Base-by-base conservation (phyloP, 2,113 vertebrate genomes). In the Cyanoramphus novaezelandiae region DNA sequence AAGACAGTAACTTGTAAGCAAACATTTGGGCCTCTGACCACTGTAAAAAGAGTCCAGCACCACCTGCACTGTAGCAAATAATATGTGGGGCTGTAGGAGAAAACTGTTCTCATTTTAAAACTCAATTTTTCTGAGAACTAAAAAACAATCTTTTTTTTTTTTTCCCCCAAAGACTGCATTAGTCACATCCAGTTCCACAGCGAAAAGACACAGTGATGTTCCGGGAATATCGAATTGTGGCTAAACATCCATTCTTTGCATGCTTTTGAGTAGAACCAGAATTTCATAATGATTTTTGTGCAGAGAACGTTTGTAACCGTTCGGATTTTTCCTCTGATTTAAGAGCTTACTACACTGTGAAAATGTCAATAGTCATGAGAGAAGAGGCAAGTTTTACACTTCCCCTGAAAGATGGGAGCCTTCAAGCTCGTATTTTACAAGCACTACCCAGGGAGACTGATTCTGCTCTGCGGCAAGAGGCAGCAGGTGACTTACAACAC, bases 261-360 rank as follows among this genome's bases (percentile, higher is more conserved):
- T 6, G 29, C 39, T 52, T 93, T 80, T 68, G 88, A 91, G 81
- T 13, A 64, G 52, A 93, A 92, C 39, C 50, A 68, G 60, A 88
- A 93, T 81, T 91, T 55, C 86, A 89, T 57, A 64, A 69, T 88
- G 70, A 90, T 41, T 93, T 94, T 80, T 88, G 70, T 69, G 47
- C 82, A 88, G 71, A 90, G 59, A 86, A 86, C 3, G 6, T 62
- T 60, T 93, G 78, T 85, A 93, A 52, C 63, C 80, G 52, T 83
- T 84, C 62, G 62, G 84, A 86, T 85, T 92, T 79, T 65, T 47
- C 74, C 69, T 84, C 80, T 96, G 94, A 92, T 96, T 97, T 92
- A 96, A 91, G 91, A 65, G 83, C 47, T 79, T 62, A 91, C 75
- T n/a, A 86, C 81, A 76, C 83, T 62, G 86, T 31, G 74, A 82